phyloP scores from a whole-genome alignment of 1,140 invertebrate species.

The Phocides pigmalion region DNA sequence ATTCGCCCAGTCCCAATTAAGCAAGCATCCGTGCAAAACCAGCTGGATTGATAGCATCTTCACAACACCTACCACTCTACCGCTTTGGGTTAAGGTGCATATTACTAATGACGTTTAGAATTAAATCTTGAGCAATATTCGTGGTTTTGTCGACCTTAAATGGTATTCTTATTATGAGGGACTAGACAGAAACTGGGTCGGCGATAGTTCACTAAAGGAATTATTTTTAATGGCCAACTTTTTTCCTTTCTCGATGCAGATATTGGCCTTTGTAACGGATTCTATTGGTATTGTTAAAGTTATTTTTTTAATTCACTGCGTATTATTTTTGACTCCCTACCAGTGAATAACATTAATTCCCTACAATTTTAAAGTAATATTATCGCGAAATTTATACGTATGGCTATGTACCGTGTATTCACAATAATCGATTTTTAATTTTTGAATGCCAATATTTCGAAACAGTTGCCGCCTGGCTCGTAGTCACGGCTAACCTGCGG shows the following conservation, averaged over 20 bases:
- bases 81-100: constrained; percentile 18
- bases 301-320: constrained; percentile 2
- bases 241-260: constrained; percentile 19
- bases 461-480: too few species aligned
- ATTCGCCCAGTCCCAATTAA: constrained; percentile 49
- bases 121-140: constrained; percentile 29
- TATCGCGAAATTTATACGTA: too few species aligned
- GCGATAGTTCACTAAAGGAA: constrained; percentile 9
- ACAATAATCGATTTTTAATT: too few species aligned
- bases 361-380: too few species aligned
- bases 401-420: too few species aligned
- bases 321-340: too few species aligned
- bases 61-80: constrained; percentile 14
- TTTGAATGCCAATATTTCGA: too few species aligned
- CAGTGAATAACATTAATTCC: too few species aligned
- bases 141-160: constrained; percentile 34
- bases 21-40: constrained; percentile 41
- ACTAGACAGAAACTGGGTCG: constrained; percentile 30
- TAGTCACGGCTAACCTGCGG: too few species aligned
- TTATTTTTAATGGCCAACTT: constrained; percentile 22
- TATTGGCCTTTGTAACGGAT: constrained; percentile 10
- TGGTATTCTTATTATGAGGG: constrained; percentile 33
- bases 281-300: background rate
- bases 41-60: constrained; percentile 37
- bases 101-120: constrained; percentile 12